Base-by-base conservation (phyloP, 1,140 invertebrate species). In the Alviniconcha marisindica region DNA sequence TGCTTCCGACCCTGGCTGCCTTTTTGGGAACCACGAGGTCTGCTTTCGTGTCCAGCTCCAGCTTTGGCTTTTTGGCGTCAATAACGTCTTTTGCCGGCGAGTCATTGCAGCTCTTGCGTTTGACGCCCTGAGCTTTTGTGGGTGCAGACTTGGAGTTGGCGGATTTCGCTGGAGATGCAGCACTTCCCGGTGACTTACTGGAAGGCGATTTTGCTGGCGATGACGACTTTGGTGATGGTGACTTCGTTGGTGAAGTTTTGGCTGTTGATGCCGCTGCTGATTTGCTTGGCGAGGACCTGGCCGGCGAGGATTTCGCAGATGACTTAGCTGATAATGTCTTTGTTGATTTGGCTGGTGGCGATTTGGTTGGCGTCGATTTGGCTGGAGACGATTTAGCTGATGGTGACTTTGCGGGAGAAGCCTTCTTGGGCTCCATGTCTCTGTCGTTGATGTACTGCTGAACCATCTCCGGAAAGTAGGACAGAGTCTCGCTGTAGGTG, bases 401-500 rank as follows among this genome's bases (percentile, higher is more conserved):
- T 36, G 44, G 31, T 12, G 42, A 42, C 31, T 36, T 82, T 40
- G 81, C 42, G 12, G 63, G 56, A 44, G 51, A 73, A 33, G 33
- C 33, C 76, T 60, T 83, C 77, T 40, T 78, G 54, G 21, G 56
- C 74, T 48, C 77, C 54, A 69, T 40, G 48, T 36, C 76, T 28
- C 33, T 15, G 73, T 78, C 77, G 63, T 60, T 40, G n/a, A 76
- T 54, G 48, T 63, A 63, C 56, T 56, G 73, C 74, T 76, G 82
- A 60, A 81, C 66, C 48, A 82, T 63, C 28, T 78, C 79, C 36
- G 82, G n/a, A 36, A 83, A 84, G 40, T 81, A 77, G 12, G 83
- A 83, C 5, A 78, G n/a, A 0, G 83, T 74, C 56, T 87, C 85
- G 66, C 77, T 82, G 60, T 89, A 89, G 10, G 88, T 87, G 31